Base-by-base conservation (phyloP, 92 coral and sea anemone genomes). In the Epizoanthus scotinus region DNA sequence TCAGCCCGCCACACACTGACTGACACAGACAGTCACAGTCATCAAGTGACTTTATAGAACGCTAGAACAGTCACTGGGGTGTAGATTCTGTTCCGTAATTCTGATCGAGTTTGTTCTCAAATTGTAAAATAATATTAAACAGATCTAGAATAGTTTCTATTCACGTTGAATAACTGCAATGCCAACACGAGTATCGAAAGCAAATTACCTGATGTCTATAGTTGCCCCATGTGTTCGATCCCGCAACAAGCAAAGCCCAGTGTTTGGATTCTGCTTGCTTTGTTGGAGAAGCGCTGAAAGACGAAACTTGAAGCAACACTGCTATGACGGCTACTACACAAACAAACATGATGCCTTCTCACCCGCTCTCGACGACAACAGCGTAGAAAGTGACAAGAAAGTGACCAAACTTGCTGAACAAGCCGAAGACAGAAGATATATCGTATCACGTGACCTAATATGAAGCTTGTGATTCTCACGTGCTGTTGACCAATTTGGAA, bases 201-300 rank as follows among this genome's bases (percentile, higher is more conserved):
- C 19, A 8, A 42, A 13, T 17, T 91, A 94, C 98, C 97, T 94
- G 98, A 63, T 94, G 98, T 7, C 98, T 73, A 84, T 94, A 94
- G 82, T 94, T 94, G 2, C 62, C 90, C 88, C 94, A 94, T 44
- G 86, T 57, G 36, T 67, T 86, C 0, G 98, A 94, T 4, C 98
- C 98, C 18, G 98, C 98, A 1, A 90, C 91, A 1, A 94, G 78
- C 25, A 94, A 81, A 7, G 89, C 98, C 98, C 98, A 94, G 40
- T 93, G 97, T 78, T 92, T 94, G 13, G 89, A 89, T 63, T 90
- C 86, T 47, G 52, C 52, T 27, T 63, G 67, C 49, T 21, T 60
- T 7, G 44, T 49, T 8, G 22, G 75, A 29, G n/a, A 34, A 12
- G 67, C 53, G 38, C 34, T 40, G 55, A 63, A 27, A 20, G 52